These are phyloP conservation scores for Protosalanx chinensis DNA, from an alignment of 2,797 vertebrate genomes.

Conservation along the genomic window DNA sequence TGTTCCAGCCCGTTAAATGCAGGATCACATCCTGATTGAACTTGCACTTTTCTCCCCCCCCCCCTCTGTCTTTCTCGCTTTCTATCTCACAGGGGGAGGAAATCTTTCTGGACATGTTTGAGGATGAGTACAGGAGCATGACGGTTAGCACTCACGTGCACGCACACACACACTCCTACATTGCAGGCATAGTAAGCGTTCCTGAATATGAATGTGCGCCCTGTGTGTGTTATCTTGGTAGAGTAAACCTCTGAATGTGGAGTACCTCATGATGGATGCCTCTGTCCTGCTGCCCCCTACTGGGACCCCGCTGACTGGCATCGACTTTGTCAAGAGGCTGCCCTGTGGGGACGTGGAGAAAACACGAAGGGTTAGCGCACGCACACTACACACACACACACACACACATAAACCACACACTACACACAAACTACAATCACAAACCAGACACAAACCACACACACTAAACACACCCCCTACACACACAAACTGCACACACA, in stretches of 20 bases:
- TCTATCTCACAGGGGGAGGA: constrained; percentile 85
- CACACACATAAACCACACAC: background rate
- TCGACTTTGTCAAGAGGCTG: constrained; percentile 95
- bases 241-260: constrained; percentile 98
- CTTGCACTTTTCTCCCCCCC: background rate
- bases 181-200: background rate
- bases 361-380: constrained; percentile 82
- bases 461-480: background rate
- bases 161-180: background rate
- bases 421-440: constrained; percentile 2
- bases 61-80: background rate
- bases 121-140: constrained; percentile 98
- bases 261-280: constrained; percentile 99
- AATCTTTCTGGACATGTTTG: constrained; percentile 99
- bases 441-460: background rate
- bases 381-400: constrained; percentile 4
- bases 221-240: constrained; percentile 44
- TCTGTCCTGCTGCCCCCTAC: constrained; percentile 95
- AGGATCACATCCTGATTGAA: too few relatives aligned
- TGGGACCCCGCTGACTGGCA: constrained; percentile 94
- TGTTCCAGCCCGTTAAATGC: too few relatives aligned
- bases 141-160: constrained; percentile 72
- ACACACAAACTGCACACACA: background rate
- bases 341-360: constrained; percentile 96
- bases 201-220: background rate